A percentile compares a stretch with the other conserved stretches of the same genome.
These are phyloP conservation scores for Artemia sp. DNA, from an alignment of 2,888 invertebrate genomes.

Conservation along the genomic window DNA sequence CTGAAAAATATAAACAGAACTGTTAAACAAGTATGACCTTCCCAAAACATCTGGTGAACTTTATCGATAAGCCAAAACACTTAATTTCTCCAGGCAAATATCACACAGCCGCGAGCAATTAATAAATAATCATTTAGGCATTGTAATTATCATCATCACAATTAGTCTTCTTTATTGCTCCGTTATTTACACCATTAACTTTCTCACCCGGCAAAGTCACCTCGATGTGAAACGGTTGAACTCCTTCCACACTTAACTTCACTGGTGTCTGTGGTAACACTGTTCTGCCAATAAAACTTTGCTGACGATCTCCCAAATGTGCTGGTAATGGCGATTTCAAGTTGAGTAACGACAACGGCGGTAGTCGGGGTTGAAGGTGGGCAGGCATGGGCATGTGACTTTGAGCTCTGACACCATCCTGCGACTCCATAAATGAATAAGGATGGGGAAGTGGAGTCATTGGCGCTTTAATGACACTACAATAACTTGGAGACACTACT, in stretches of 20 bases:
- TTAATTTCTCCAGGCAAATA: too few species aligned
- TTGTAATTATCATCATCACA: constrained; percentile 8
- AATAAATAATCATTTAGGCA: background rate
- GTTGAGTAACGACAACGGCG: background rate
- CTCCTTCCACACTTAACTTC: background rate
- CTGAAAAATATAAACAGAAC: too few species aligned
- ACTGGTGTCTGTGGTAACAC: background rate
- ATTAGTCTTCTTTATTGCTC: constrained; percentile 6
- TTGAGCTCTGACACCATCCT: background rate
- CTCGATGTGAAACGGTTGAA: constrained; percentile 10
- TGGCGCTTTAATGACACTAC: background rate
- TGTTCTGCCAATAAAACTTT: background rate
- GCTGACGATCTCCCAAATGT: background rate
- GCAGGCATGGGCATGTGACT: background rate
- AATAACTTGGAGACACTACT: constrained; percentile 2
- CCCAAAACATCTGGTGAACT: too few species aligned
- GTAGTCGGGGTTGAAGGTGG: constrained; percentile 1
- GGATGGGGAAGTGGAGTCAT: constrained; percentile 2
- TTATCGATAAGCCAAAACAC: too few species aligned
- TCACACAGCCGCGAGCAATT: too few species aligned
- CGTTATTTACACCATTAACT: background rate
- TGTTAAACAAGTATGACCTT: too few species aligned
- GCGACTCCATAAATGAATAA: constrained; percentile 8
- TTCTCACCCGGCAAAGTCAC: constrained; percentile 2
- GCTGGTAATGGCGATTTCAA: background rate